Conservation (phyloP, 2,888 invertebrate species). For the Hartigia nigra region DNA sequence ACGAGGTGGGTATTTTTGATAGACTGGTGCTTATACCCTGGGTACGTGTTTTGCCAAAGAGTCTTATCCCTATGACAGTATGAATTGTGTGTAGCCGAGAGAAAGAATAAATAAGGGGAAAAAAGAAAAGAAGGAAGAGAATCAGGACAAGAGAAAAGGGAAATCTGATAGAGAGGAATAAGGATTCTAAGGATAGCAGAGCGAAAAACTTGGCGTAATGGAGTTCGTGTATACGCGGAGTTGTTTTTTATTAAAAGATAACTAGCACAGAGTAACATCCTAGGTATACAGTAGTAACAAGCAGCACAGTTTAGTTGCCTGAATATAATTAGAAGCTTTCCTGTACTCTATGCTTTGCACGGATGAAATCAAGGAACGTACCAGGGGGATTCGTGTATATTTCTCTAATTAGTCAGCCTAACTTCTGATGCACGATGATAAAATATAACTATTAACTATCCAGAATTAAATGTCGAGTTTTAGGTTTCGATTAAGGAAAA, state of each 20-base stretch:
- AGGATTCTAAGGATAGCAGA: not conserved
- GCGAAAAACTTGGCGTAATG: not conserved
- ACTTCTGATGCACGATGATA: not conserved
- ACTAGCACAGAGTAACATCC: not conserved
- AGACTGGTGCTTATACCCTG: not conserved
- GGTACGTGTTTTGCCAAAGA: not conserved
- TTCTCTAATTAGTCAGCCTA: not conserved
- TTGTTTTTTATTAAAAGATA: not conserved
- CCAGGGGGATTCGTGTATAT: not conserved
- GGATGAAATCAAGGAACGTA: not conserved
- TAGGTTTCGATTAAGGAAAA: not conserved
- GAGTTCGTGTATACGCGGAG: not conserved
- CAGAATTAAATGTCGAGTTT: not conserved
- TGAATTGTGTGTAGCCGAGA: no score
- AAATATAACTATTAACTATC: not conserved
- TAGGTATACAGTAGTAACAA: not conserved
- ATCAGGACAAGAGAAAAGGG: slow-evolving; percentile 15
- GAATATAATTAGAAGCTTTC: not conserved
- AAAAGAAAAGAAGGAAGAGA: not conserved
- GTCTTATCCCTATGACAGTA: not conserved
- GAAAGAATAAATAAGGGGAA: slow-evolving; percentile 18
- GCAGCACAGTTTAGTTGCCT: not conserved
- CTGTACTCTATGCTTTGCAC: not conserved
- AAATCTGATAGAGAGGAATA: not conserved
- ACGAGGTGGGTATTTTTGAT: not conserved